Evolutionary conservation across 1,140 invertebrate genomes (phyloP).

Genomic region (Acromyrmex heyeri): DNA sequence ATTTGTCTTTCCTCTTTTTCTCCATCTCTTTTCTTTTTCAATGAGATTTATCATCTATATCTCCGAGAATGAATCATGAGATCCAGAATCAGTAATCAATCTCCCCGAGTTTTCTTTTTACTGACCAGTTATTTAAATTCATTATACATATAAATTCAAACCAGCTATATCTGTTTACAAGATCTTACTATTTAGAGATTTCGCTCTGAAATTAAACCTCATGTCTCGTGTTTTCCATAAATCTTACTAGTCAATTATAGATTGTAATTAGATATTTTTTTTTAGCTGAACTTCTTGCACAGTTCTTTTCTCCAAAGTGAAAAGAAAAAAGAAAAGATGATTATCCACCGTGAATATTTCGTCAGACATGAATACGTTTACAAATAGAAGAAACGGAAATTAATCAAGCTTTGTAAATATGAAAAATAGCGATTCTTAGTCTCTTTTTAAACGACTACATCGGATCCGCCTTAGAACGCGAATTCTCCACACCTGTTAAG

Average conservation of each 20-base stretch:
- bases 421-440: neutral
- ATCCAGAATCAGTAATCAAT: neutral
- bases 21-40: neutral
- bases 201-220: neutral
- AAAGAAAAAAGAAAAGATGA: neutral
- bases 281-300: too few species aligned
- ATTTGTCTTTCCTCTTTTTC: neutral
- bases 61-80: neutral
- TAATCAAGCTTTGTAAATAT: neutral
- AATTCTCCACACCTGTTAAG: constrained; percentile 59
- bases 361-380: neutral
- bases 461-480: constrained; percentile 23
- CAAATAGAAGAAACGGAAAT: neutral
- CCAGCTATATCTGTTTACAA: too few species aligned
- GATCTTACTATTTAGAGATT: neutral
- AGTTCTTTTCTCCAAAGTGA: too few species aligned
- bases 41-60: constrained; percentile 13
- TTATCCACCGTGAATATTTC: neutral
- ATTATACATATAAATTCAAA: neutral
- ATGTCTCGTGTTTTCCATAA: neutral
- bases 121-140: neutral
- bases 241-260: neutral
- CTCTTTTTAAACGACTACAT: neutral
- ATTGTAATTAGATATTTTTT: too few species aligned
- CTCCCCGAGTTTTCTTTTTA: neutral